Evolutionary conservation across 1,140 invertebrate species (phyloP), one percentile per base, ranked within the genome.

Genomic region (Formica selysi): DNA sequence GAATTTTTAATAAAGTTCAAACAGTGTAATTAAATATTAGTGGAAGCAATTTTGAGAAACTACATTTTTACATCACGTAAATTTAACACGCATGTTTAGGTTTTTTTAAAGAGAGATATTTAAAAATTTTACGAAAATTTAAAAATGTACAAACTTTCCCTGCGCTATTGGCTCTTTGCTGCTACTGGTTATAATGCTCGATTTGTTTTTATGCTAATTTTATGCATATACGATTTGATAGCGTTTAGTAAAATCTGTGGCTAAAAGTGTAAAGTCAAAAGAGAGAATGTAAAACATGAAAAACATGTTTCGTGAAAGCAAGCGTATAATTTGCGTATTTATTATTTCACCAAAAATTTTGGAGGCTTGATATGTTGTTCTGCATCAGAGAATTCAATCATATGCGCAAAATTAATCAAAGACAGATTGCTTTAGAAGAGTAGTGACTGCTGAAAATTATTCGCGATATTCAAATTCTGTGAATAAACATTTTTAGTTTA

Each of bases 121-220:
- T 48, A 78, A 22, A 65, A 61, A n/a, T 65, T 64, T 64, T 65
- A 78, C 26, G 44, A 65, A 65, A 26, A 64, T 76, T 62, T 51
- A 16, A 26, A 80, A 38, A 7, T 22, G 4, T 67, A 51, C 5
- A 16, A 79, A 79, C 29, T 80, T 80, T 80, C 44, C 26, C 32
- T 68, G 32, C 16, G 48, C 76, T 68, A 80, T 68, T 80, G 29
- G 48, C 32, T 70, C 76, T 38, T 67, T 36, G 13, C 76, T 68
- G n/a, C 44, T 67, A 36, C 19, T n/a, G 6, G 16, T 19, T 79
- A 67, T 32, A 22, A 19, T 29, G 8, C 36, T 65, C n/a, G 11
- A 36, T 54, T 67, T 54, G 2, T 65, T 67, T 65, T 65, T 65
- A 48, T 16, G 59, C 41, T 64, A 64, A 29, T 78, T 51, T 79